Conservation (phyloP, 2,888 invertebrate species). For the Drosophila dives region DNA sequence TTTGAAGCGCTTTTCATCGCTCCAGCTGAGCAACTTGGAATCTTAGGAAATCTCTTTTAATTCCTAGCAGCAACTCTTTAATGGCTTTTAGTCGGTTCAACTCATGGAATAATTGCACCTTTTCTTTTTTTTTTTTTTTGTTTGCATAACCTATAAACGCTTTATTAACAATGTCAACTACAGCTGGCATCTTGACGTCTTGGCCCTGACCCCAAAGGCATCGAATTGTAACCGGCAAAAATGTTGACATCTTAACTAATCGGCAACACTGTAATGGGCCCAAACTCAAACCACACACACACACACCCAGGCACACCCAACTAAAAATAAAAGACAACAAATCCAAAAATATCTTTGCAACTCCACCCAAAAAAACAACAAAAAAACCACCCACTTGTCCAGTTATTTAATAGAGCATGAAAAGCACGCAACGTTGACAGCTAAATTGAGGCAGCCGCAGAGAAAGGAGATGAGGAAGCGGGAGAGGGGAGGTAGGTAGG, state of each 20-base stretch:
- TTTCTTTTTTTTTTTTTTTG: background rate
- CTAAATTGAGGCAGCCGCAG: background rate
- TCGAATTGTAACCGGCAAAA: constrained; percentile 32
- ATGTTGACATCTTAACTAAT: constrained; percentile 38
- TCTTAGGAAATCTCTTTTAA: background rate
- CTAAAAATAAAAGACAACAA: constrained; percentile 7
- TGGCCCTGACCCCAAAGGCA: constrained; percentile 48
- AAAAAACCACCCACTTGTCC: constrained; percentile 45
- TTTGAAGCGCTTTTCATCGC: background rate
- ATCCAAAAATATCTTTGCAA: constrained; percentile 17
- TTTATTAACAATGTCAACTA: constrained; percentile 2
- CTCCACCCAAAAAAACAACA: constrained; percentile 10
- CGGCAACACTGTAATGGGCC: constrained; percentile 5
- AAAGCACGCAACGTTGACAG: constrained; percentile 57
- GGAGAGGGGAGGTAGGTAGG: background rate
- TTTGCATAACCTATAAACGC: constrained; percentile 20
- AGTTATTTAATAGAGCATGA: constrained; percentile 66
- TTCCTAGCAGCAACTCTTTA: background rate
- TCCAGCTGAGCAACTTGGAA: background rate
- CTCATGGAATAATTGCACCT: constrained; percentile 16
- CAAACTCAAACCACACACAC: constrained; percentile 11
- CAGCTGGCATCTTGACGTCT: constrained; percentile 9
- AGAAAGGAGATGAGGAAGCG: background rate
- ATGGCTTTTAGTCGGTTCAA: constrained; percentile 13
- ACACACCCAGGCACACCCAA: constrained; percentile 10